Base-by-base conservation (phyloP, 2,113 vertebrate species). In the Poeciliopsis prolifica region DNA sequence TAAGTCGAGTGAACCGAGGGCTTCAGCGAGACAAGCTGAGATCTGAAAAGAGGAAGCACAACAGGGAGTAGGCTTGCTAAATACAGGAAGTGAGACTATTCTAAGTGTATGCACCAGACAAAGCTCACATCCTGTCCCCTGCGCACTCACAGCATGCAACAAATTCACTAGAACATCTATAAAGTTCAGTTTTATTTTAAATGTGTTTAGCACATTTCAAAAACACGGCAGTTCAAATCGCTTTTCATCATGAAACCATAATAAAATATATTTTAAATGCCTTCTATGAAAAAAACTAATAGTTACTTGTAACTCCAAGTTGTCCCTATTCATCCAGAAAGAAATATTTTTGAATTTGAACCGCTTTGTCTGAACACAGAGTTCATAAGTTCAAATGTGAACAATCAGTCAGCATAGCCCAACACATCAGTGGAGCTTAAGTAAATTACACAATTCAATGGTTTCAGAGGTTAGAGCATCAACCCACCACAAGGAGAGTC, bases 71-170 rank as follows among this genome's bases (percentile, higher is more conserved):
- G 73, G 61, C 70, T 73, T 42, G 42, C 15, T 75, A 72, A 84
- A 89, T 81, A 81, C 82, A 91, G 90, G 90, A 92, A 91, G 83
- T 81, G 65, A 37, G 58, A 62, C 80, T 76, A 48, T 74, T 74
- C 63, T 69, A 68, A 75, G 58, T 44, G 51, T 87, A 82, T 74
- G 77, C 78, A 28, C 19, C 30, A 78, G 87, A 87, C 83, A 79
- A 79, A 82, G 58, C 7, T 1, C 54, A 69, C 81, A 81, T 86
- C 86, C 84, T 85, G 80, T 84, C 35, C 63, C 75, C 24, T 63
- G 17, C n/a, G 64, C 37, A 64, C 28, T 65, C 64, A 69, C 86
- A 65, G 81, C 61, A 51, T 61, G n/a, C 2, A 19, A n/a, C 31
- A 72, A 67, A 72, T 58, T 63, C 63, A 76, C 15, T 42, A 54